phyloP scores from a whole-genome alignment of 2,797 vertebrate species.

The Syncerus caffer region DNA sequence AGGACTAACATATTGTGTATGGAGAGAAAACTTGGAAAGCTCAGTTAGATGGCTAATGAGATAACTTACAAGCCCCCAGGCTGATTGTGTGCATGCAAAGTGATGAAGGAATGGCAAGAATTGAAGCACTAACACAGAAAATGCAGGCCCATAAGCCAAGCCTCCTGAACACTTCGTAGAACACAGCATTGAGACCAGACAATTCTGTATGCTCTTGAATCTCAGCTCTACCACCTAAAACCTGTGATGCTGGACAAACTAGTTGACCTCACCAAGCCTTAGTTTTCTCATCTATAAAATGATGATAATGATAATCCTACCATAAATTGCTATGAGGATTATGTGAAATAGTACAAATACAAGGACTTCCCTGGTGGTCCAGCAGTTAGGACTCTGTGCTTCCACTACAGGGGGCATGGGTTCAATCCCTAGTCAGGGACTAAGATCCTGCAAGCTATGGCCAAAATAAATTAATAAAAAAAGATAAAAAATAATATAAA shows the following conservation, averaged over 20 bases:
- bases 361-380: neutral
- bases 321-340: neutral
- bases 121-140: slow-evolving; percentile 40
- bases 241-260: neutral
- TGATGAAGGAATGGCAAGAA: slow-evolving; percentile 2
- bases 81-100: slow-evolving; percentile 16
- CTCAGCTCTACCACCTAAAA: neutral
- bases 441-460: neutral
- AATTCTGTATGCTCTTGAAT: neutral
- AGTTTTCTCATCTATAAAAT: neutral
- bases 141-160: neutral
- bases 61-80: slow-evolving; percentile 4
- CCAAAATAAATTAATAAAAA: neutral
- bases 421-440: neutral
- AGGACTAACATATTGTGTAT: slow-evolving; percentile 45
- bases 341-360: neutral
- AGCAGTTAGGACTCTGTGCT: neutral
- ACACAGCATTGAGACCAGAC: neutral
- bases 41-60: slow-evolving; percentile 58
- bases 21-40: slow-evolving; percentile 59
- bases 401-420: neutral
- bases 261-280: neutral
- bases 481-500: neutral
- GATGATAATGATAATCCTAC: neutral
- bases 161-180: neutral